A percentile compares a stretch with the other conserved stretches of the same genome.
These are phyloP conservation scores for Cantharis lateralis DNA, from an alignment of 2,888 invertebrate genomes.

Conservation along the genomic window DNA sequence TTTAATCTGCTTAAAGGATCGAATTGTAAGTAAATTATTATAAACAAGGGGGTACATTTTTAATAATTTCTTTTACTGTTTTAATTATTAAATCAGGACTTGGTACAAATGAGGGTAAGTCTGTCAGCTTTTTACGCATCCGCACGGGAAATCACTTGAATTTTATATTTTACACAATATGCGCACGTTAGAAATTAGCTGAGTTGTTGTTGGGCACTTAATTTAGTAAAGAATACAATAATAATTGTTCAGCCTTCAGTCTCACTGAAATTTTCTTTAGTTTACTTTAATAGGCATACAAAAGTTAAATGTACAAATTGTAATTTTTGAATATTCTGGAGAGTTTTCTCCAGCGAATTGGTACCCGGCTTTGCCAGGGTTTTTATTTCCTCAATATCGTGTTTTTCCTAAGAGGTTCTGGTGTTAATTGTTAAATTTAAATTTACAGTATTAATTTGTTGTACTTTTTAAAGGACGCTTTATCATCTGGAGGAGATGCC, in stretches of 20 bases:
- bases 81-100: conserved; percentile 27
- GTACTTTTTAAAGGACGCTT: conserved; percentile 62
- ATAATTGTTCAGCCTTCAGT: too few relatives aligned
- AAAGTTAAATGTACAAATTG: too few relatives aligned
- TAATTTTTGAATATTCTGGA: too few relatives aligned
- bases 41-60: not conserved
- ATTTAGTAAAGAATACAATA: too few relatives aligned
- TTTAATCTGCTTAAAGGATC: conserved; percentile 50
- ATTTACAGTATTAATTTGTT: not conserved
- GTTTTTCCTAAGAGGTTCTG: too few relatives aligned
- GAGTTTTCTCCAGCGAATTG: too few relatives aligned
- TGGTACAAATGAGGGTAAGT: conserved; percentile 26
- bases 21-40: conserved; percentile 55
- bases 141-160: not conserved
- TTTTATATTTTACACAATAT: not conserved
- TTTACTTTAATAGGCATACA: too few relatives aligned
- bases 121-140: not conserved
- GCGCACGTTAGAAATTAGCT: not conserved
- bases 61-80: not conserved
- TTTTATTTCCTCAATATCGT: too few relatives aligned
- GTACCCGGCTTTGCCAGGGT: too few relatives aligned
- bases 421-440: too few relatives aligned
- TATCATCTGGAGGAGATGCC: conserved; percentile 63
- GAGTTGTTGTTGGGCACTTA: too few relatives aligned
- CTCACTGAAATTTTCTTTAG: too few relatives aligned